Evolutionary conservation across 2,113 vertebrate genomes (phyloP).

Genomic region (Anolis sagrei): DNA sequence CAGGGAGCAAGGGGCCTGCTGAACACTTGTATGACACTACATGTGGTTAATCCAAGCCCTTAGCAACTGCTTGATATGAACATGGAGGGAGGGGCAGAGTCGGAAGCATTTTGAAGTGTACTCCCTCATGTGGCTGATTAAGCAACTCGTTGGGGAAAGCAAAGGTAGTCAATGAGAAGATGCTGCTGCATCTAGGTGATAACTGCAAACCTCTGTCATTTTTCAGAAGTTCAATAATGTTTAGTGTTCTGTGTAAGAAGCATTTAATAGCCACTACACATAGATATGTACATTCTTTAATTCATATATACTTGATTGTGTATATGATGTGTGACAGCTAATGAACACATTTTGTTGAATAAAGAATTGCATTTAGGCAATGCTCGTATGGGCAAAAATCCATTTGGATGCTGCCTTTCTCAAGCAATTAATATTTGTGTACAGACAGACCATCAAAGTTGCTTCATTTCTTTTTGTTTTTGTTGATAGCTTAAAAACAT

Average conservation of each 20-base stretch:
- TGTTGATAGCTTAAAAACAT: neutral
- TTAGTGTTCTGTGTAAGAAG: neutral
- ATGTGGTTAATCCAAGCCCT: neutral
- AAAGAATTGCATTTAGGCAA: neutral
- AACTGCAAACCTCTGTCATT: conserved; percentile 7
- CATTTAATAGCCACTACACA: neutral
- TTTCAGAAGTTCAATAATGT: conserved; percentile 2
- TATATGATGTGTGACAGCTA: neutral
- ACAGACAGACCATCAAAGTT: neutral
- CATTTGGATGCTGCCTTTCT: neutral
- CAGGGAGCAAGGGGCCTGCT: conserved; percentile 6
- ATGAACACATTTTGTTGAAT: neutral
- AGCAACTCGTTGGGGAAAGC: neutral
- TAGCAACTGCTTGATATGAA: neutral
- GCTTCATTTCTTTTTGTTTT: neutral
- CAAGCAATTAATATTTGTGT: neutral
- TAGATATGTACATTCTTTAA: neutral
- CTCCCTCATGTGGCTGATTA: neutral
- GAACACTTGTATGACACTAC: neutral
- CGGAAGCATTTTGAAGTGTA: neutral
- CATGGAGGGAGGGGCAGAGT: accelerated
- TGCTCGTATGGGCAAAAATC: neutral
- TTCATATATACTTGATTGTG: neutral
- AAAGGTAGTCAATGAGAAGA: conserved; percentile 9
- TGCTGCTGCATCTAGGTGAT: neutral